Evolutionary conservation across 2,888 invertebrate genomes (phyloP), one percentile per base, ranked within the genome.

Genomic region (Pachymerium ferrugineum): DNA sequence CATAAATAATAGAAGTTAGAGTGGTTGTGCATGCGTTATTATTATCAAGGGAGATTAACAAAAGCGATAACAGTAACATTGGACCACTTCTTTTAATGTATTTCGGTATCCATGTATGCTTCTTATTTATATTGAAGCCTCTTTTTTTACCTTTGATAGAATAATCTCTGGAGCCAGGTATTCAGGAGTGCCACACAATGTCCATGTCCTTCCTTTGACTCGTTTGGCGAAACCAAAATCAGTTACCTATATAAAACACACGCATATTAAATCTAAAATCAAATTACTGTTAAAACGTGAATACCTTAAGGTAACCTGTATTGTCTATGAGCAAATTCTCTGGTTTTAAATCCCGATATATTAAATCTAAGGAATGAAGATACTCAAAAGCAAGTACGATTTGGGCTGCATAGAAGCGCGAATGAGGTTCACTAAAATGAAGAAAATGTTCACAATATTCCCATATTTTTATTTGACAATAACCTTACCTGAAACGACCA

Each of bases 181-280:
- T 84, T 99, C 99, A 22, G 99, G 99, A 54, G 99, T 99, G 76
- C 99, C 99, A 85, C 99, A 99, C 74, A 99, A 85, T 75, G 99
- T 99, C 98, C 98, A 99, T 85, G 99, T 99, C 83, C 99, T 90
- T n/a, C 98, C 98, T 85, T 97, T 98, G 75, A 99, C 98, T 78
- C 96, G 89, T 85, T 99, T 99, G 77, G 98, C 98, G 84, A 99
- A 99, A 76, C 99, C 99, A 85, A 99, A 99, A 85, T 99, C 99
- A 79, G 99, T 99, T 78, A 99, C 97, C 85, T 93, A 88, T 14
- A 78, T 78, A 33, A 29, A 71, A 67, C 47, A 22, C n/a, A n/a
- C n/a, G n/a, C n/a, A n/a, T n/a, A n/a, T n/a, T n/a, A n/a, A n/a
- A n/a, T n/a, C n/a, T n/a, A n/a, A n/a, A n/a, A n/a, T n/a, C n/a